Evolutionary conservation across 2,113 vertebrate genomes (phyloP), one percentile per base, ranked within the genome.

Genomic region (Pedetes capensis): DNA sequence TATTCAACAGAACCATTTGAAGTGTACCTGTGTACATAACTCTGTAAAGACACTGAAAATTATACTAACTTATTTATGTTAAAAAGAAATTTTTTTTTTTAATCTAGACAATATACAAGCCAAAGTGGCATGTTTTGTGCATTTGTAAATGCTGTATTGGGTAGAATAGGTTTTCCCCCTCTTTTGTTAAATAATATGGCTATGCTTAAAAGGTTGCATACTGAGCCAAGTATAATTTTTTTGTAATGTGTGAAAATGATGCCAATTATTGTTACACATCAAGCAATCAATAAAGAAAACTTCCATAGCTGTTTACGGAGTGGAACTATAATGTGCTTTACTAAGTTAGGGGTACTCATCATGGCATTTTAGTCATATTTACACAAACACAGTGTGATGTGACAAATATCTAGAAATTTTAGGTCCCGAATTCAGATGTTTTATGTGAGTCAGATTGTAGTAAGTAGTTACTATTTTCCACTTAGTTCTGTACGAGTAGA

Each of bases 11-110:
- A 97, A 98, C 95, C 96, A 98, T 98, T 98, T 99, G 97, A 98
- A 98, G 98, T 99, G 98, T 99, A 99, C 99, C 98, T 99, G 98
- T 99, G 99, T 99, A 99, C 99, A 99, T 99, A 99, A 99, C 98
- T 99, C 99, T 99, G 99, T 99, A 99, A 99, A 99, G 99, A 99
- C 99, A 99, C 99, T 99, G 99, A 99, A 98, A 99, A 99, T 99
- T 99, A 99, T 99, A 99, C 99, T 99, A 99, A 99, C 99, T 99
- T 99, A 99, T 99, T 99, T 99, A 99, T 99, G 99, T 99, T 98
- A 97, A 98, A 98, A 96, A 98, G 95, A 98, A 76, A 94, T 97
- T 98, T 98, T 99, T 99, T 96, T 99, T 98, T 98, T 97, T 94
- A 98, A 98, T 99, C 98, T 99, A 99, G 98, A 98, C 98, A 92